A percentile compares a stretch with the other conserved stretches of the same genome.
Conservation (phyloP, 2,888 invertebrate genomes). For the Stomorhina lunata region DNA sequence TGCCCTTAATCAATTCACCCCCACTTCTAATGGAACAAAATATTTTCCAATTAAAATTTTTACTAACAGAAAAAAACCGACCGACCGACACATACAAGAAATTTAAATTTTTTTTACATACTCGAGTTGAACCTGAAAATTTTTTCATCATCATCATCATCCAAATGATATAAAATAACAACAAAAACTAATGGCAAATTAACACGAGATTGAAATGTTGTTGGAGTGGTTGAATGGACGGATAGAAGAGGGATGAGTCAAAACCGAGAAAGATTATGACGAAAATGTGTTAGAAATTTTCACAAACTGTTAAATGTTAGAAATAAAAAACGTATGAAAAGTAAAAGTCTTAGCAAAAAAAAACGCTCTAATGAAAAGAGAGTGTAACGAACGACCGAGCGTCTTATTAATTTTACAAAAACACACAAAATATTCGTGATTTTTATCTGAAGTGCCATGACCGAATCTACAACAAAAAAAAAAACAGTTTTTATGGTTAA, state of each 20-base stretch:
- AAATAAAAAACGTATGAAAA: conserved; percentile 51
- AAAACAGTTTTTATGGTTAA: conserved; percentile 21
- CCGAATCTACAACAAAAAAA: too few relatives aligned
- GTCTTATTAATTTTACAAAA: conserved; percentile 29
- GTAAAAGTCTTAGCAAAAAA: conserved; percentile 53
- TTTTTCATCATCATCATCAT: background rate
- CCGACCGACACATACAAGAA: background rate
- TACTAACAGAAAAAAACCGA: background rate
- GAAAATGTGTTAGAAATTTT: conserved; percentile 5
- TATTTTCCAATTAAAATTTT: background rate
- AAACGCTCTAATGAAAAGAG: conserved; percentile 22
- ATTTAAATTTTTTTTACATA: conserved; percentile 49
- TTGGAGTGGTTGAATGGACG: too few relatives aligned
- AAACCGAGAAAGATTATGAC: conserved; percentile 8
- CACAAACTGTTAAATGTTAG: conserved; percentile 21
- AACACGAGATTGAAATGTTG: conserved; percentile 48
- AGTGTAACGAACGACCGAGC: conserved; percentile 48
- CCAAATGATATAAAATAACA: conserved; percentile 17
- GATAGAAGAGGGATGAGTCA: conserved; percentile 21
- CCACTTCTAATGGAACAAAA: background rate
- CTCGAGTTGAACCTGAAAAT: conserved; percentile 53
- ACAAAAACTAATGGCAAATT: conserved; percentile 36
- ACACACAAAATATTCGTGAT: background rate
- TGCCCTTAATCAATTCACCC: background rate
- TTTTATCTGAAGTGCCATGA: conserved; percentile 17